Base-by-base conservation (phyloP, 37 sponge, comb jelly and placozoan species). In the Mnemiopsis leidyi region DNA sequence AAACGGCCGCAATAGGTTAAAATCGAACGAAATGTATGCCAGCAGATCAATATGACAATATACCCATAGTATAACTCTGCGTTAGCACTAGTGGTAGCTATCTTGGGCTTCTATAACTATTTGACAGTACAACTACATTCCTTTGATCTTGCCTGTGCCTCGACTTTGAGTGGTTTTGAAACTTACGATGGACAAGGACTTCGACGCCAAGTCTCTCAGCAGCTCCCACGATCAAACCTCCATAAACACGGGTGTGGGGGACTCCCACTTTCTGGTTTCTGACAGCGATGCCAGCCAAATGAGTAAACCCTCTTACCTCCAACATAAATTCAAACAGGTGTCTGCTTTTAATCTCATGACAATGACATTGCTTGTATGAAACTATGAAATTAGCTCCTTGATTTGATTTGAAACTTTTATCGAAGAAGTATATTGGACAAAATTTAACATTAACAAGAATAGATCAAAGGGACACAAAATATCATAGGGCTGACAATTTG, bases 291-390 rank as follows among this genome's bases (percentile, higher is more conserved):
- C 75, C 75, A 71, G 75, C 20, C 61, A 40, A 33, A 85, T 85
- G 90, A 40, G 90, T 29, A 85, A 40, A 39, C 90, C 90, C 24
- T 85, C 90, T 5, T 85, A 85, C 26, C 61, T 85, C 7, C 90
- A 85, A 29, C 28, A 40, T 35, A 85, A 85, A 29, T 85, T 39
- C 90, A 35, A 36, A 23, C 40, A 40, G 90, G 90, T 85, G 5
- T 48, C 61, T 48, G 61, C 13, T n/a, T n/a, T n/a, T n/a, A n/a
- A n/a, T n/a, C n/a, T n/a, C n/a, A n/a, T n/a, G n/a, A n/a, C n/a
- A n/a, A n/a, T n/a, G n/a, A n/a, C n/a, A n/a, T n/a, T n/a, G n/a
- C n/a, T n/a, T n/a, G n/a, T n/a, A n/a, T n/a, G n/a, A n/a, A n/a
- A n/a, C n/a, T n/a, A n/a, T n/a, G n/a, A n/a, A n/a, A n/a, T n/a